Base-by-base conservation (phyloP, 2,888 invertebrate genomes). In the Drosophila peninsularis region DNA sequence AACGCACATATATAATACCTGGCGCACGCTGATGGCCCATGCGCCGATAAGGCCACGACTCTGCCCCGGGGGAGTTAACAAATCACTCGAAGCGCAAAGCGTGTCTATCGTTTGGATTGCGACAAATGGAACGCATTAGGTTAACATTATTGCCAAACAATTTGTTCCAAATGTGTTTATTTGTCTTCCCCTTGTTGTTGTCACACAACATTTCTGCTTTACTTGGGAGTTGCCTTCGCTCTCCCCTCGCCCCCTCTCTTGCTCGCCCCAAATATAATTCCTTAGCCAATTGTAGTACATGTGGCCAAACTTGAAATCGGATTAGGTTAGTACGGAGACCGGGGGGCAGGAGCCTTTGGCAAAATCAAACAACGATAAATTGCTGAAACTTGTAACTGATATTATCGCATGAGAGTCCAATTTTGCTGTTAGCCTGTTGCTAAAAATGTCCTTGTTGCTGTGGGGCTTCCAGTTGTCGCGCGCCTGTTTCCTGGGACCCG, bases 71-170 rank as follows among this genome's bases (percentile, higher is more conserved):
- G 54, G 88, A 66, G 47, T 62, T 30, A 52, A 75, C 77, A 83
- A 83, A 88, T 89, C 88, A 80, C 84, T 80, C 56, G 62, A 75
- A 68, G 67, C 56, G 58, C 49, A 55, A 44, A 62, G 75, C 87
- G 77, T 86, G 85, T 88, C 71, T 83, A 80, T 89, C 87, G 72
- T 75, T 80, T 73, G 75, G 69, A 75, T 78, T 84, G 88, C 88
- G 85, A 89, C 88, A 84, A 89, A 87, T 87, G 89, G 88, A 89
- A 87, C 75, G 78, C 89, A 84, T 84, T 84, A 87, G 74, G 88
- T 81, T 82, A 84, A 84, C 84, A 89, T 84, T 87, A 84, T 84
- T 89, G 89, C 88, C 84, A 84, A 89, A 81, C 89, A 84, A 84
- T 89, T 84, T 89, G 88, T 71, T 87, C 60, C 52, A 87, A 89